These are phyloP conservation scores for Gymnobelideus leadbeateri DNA, from an alignment of 2,113 vertebrate species.

Conservation along the genomic window DNA sequence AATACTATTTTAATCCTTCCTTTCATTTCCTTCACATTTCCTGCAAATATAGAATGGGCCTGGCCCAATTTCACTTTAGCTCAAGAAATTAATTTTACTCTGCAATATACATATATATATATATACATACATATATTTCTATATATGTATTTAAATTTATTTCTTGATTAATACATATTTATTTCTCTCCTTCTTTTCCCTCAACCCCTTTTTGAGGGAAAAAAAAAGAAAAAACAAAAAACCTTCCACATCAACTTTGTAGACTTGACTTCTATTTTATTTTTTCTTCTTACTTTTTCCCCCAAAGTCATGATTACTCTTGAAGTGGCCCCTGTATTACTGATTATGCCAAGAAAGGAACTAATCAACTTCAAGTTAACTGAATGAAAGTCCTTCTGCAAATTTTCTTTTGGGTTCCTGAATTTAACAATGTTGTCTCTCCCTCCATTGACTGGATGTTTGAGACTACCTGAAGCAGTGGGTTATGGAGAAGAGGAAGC, in stretches of 20 bases:
- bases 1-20: neutral
- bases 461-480: neutral
- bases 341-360: neutral
- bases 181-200: neutral
- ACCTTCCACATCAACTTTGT: neutral
- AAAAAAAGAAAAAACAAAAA: neutral
- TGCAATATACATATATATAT: neutral
- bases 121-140: too few relatives aligned
- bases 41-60: neutral
- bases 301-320: neutral
- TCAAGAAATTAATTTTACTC: neutral
- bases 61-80: neutral
- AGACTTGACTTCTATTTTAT: neutral
- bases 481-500: neutral
- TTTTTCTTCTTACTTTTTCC: neutral
- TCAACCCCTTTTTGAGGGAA: neutral
- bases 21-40: neutral
- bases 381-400: neutral
- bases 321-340: neutral
- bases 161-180: neutral
- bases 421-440: neutral
- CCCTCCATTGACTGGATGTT: neutral
- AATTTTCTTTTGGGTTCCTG: neutral
- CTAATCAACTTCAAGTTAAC: neutral
- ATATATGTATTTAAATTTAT: neutral